These are phyloP conservation scores for Halcyon badia DNA, from an alignment of 2,797 vertebrate species.

Conservation along the genomic window DNA sequence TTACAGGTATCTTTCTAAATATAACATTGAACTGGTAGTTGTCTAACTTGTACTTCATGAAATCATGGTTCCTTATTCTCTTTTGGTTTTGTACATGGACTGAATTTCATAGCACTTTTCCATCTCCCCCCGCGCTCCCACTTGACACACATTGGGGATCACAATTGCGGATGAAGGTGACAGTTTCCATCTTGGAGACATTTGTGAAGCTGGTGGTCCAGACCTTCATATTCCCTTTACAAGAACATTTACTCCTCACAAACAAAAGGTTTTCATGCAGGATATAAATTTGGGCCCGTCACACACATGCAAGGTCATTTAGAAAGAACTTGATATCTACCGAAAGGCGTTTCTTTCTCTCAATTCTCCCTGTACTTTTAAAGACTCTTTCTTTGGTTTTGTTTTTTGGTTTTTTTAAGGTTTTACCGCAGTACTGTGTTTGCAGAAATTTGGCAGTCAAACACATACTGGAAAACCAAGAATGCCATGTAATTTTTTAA, in stretches of 20 bases:
- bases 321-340: not conserved
- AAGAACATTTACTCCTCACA: not conserved
- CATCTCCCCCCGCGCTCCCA: accelerated
- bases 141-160: not conserved
- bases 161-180: not conserved
- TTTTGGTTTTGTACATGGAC: not conserved
- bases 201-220: not conserved
- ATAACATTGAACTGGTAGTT: not conserved
- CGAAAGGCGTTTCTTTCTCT: not conserved
- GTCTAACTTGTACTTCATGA: not conserved
- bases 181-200: not conserved
- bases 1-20: not conserved
- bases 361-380: not conserved
- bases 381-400: not conserved
- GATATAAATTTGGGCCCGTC: not conserved
- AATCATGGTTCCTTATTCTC: not conserved
- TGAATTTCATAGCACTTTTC: not conserved
- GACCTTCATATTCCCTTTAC: not conserved
- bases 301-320: not conserved
- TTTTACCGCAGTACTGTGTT: constrained; percentile 1
- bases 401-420: not conserved
- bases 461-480: not conserved
- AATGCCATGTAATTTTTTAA: not conserved
- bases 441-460: not conserved
- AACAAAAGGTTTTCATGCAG: not conserved